Conservation (phyloP, 2,113 vertebrate species). For the Lasiurus borealis region DNA sequence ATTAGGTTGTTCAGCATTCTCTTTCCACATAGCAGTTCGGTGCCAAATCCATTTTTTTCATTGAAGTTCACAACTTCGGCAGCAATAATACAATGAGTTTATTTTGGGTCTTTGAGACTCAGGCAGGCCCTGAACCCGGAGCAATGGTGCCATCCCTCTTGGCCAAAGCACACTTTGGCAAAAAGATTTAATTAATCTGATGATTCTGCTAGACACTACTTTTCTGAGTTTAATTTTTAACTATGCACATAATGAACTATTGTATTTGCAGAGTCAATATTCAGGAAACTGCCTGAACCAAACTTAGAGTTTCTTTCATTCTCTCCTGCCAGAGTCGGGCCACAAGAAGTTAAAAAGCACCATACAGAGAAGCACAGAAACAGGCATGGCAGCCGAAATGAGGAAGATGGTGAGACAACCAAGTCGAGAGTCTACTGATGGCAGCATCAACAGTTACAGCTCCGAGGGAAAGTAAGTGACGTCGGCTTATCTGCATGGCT, state of each 20-base stretch:
- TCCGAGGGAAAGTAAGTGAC: slow-evolving; percentile 97
- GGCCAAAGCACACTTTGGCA: not conserved
- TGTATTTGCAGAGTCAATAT: not conserved
- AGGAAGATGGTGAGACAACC: slow-evolving; percentile 97
- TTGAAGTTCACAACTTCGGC: not conserved
- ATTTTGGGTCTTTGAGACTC: not conserved
- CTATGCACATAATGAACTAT: not conserved
- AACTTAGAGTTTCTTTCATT: slow-evolving; percentile 22
- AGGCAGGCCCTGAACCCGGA: not conserved
- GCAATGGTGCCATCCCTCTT: not conserved
- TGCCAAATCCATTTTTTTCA: not conserved
- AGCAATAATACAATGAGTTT: accelerated
- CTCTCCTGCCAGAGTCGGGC: slow-evolving; percentile 90
- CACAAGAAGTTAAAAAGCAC: slow-evolving; percentile 96
- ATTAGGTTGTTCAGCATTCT: not conserved
- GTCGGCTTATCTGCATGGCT: accelerated
- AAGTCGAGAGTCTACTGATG: slow-evolving; percentile 97
- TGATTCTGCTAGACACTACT: not conserved
- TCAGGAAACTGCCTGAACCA: not conserved
- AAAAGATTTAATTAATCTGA: not conserved
- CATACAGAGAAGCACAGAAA: slow-evolving; percentile 98
- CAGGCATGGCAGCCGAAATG: slow-evolving; percentile 97
- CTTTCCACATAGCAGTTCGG: not conserved
- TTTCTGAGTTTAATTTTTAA: not conserved
- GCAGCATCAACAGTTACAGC: slow-evolving; percentile 98